These are phyloP conservation scores for Hystrix cristata DNA, from an alignment of 2,113 vertebrate species.

Conservation along the genomic window DNA sequence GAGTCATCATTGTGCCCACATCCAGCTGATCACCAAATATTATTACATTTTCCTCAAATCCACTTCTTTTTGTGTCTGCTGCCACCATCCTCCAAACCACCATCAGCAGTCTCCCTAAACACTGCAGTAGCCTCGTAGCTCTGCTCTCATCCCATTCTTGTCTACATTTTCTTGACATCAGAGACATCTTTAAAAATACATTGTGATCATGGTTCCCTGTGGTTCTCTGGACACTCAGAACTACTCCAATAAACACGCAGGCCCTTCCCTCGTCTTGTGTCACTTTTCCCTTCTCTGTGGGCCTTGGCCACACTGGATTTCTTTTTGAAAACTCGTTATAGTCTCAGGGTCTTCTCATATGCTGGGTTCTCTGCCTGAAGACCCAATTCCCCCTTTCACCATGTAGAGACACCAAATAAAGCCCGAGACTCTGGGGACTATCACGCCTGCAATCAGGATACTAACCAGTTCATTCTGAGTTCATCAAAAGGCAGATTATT, in stretches of 20 bases:
- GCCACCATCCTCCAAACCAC: neutral
- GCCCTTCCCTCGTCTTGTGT: neutral
- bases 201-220: neutral
- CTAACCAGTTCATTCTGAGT: neutral
- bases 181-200: slow-evolving; percentile 4
- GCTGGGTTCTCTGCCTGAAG: neutral
- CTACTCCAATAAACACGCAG: neutral
- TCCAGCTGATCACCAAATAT: neutral
- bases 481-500: neutral
- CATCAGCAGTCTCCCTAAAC: neutral
- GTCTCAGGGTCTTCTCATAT: neutral
- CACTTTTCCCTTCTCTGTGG: neutral
- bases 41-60: neutral
- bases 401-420: neutral
- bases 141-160: neutral
- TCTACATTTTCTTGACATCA: neutral
- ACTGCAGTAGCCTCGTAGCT: neutral
- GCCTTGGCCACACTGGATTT: neutral
- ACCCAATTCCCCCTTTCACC: neutral
- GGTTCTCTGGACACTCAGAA: slow-evolving; percentile 7
- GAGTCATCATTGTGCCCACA: neutral
- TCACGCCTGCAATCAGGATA: neutral
- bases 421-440: neutral
- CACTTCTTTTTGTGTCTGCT: neutral
- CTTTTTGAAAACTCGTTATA: neutral